Base-by-base conservation (phyloP, 2,888 invertebrate genomes). In the Macrosoma leucophasiata region DNA sequence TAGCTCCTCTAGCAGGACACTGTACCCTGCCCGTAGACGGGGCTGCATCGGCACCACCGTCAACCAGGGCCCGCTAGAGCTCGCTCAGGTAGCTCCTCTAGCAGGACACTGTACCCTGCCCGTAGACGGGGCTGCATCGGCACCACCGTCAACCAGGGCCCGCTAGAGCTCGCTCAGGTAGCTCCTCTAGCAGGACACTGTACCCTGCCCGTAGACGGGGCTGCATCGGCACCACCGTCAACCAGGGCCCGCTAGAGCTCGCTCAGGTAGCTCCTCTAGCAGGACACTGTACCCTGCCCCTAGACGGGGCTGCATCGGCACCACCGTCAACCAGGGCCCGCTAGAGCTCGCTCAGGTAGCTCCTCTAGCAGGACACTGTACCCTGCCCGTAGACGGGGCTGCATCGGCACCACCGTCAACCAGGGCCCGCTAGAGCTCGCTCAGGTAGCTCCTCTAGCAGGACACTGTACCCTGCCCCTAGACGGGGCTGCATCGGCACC, bases 71-170 rank as follows among this genome's bases (percentile, higher is more conserved):
- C 98, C 98, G 2, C 89, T 97, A 58, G 97, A 98, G 81, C 91
- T 98, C 67, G 98, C 97, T 1, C 88, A 91, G 53, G 76, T 72
- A 36, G 2, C 2, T n/a, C n/a, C n/a, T n/a, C n/a, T n/a, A n/a
- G n/a, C n/a, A n/a, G n/a, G n/a, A n/a, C n/a, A n/a, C n/a, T n/a
- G n/a, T n/a, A n/a, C n/a, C n/a, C n/a, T n/a, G n/a, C n/a, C n/a
- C n/a, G n/a, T n/a, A n/a, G n/a, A n/a, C 98, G 95, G 72, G 97
- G 98, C 19, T 97, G 97, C 63, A 96, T 98, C 59, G 94, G 94
- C 7, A 94, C 95, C 9, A 94, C 94, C 1, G 94, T 95, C 8
- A 95, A 95, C 85, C 94, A 97, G 85, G 98, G 98, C 0, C 98
- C 98, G 2, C 89, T 97, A 58, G 97, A 98, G 81, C 91, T 98